Evolutionary conservation across 1,140 invertebrate species (phyloP), one percentile per base, ranked within the genome.

Genomic region (Telenomus remus): DNA sequence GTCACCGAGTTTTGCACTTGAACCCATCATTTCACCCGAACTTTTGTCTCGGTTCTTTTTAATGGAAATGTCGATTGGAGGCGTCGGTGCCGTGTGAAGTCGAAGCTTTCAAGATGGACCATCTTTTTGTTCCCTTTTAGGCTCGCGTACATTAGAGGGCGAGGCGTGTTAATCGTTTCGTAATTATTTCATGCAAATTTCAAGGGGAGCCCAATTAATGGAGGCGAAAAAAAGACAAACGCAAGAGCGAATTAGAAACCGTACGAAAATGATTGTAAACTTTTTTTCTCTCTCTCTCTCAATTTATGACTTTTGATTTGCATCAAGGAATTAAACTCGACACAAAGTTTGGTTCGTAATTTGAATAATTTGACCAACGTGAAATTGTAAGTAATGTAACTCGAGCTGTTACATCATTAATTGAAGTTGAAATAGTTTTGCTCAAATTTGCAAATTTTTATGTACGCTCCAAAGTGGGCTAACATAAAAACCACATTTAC

Each of bases 1-100:
- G 83, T 84, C 83, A 84, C 75, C 44, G 33, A 60, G 71, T 39
- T 59, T 64, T 34, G 42, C 47, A 59, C 60, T 64, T 54, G 59
- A 53, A 64, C 78, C 53, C 59, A 63, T 71, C 33, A 50, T 47
- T 61, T 72, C 47, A 53, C 46, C 42, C 13, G 47, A 44, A 42
- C 60, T 63, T 64, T 27, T 27, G 47, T 43, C 63, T 64, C 47
- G 44, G 60, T 53, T 65, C 53, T 72, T 60, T 71, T 60, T 74
- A 69, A 63, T 68, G 54, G 64, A 69, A 76, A 72, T 66, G 70
- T 66, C 56, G 53, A 70, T 70, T 63, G 63, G n/a, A 63, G n/a
- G 47, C 35, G 59, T 64, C 59, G 59, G 68, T 71, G 37, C 13
- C 57, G 68, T 64, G 12, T 61, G 50, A 61, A 56, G 57, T 61